Percentiles rank a stretch among this genome's conserved stretches.
These are phyloP conservation scores for Melanotaenia trifasciata DNA, from an alignment of 2,797 vertebrate genomes.

Conservation along the genomic window DNA sequence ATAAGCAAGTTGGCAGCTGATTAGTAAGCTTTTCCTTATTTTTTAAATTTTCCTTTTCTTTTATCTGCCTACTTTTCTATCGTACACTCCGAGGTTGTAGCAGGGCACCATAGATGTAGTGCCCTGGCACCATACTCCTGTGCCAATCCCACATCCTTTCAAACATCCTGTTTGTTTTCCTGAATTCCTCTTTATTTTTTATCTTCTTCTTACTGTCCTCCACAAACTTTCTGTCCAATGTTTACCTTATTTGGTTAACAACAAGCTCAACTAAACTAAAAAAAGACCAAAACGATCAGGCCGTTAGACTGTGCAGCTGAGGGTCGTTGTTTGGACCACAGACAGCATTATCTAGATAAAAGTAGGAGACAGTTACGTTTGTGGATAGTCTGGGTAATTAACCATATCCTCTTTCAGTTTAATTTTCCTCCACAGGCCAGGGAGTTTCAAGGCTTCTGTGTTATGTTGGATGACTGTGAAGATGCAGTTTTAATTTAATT, in stretches of 20 bases:
- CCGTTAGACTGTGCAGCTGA: conserved; percentile 7
- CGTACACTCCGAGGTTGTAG: conserved; percentile 19
- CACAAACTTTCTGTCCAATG: conserved; percentile 20
- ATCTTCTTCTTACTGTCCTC: conserved; percentile 15
- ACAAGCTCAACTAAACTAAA: conserved; percentile 10
- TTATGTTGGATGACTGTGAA: conserved; percentile 32
- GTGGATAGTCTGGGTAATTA: conserved; percentile 58
- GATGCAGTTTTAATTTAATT: conserved; percentile 16
- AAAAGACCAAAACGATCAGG: conserved; percentile 19
- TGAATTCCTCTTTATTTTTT: conserved; percentile 22
- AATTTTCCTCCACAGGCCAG: conserved; percentile 27
- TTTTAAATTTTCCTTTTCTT: not conserved
- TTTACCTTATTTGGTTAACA: conserved; percentile 30
- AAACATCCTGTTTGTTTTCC: not conserved
- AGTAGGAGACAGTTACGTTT: conserved; percentile 60
- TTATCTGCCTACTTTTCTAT: not conserved
- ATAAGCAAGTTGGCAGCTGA: conserved; percentile 39
- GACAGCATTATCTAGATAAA: conserved; percentile 13
- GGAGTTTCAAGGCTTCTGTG: conserved; percentile 15
- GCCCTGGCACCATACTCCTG: conserved; percentile 13
- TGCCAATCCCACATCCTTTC: conserved; percentile 5
- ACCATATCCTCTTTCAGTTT: conserved; percentile 60
- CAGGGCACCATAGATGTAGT: conserved; percentile 1
- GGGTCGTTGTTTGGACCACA: conserved; percentile 14
- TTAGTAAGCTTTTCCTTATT: conserved; percentile 7